Conservation (phyloP, 2,797 vertebrate species). For the Micrastur ruficollis region DNA sequence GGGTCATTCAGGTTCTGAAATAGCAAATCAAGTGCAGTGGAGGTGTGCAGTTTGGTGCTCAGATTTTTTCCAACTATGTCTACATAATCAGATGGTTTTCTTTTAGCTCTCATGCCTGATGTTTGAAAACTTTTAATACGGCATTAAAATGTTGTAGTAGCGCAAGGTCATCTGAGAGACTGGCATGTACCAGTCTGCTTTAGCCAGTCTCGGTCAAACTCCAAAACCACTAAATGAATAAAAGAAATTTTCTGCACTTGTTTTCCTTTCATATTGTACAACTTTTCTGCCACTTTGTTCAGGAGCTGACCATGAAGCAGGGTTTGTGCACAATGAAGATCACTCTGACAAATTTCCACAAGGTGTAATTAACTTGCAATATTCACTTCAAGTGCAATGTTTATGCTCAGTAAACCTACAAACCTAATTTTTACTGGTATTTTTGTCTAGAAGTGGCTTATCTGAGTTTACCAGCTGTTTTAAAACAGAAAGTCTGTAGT, state of each 20-base stretch:
- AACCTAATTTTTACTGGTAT: neutral
- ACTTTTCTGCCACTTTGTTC: neutral
- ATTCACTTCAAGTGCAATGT: neutral
- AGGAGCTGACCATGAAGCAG: neutral
- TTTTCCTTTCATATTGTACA: neutral
- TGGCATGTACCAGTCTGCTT: neutral
- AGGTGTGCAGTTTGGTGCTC: neutral
- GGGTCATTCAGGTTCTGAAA: neutral
- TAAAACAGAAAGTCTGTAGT: neutral
- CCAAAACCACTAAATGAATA: neutral
- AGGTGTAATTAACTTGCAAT: neutral
- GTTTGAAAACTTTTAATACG: neutral
- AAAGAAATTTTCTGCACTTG: neutral
- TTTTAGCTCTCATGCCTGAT: neutral
- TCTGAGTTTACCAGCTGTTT: conserved; percentile 5
- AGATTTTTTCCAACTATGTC: neutral
- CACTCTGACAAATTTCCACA: neutral
- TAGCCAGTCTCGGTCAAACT: neutral
- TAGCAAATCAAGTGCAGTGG: neutral
- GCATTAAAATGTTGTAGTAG: neutral
- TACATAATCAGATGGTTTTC: neutral
- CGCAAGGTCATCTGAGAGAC: neutral
- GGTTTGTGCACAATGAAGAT: neutral
- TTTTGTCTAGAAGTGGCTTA: neutral
- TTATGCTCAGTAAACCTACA: neutral